Base-by-base conservation (phyloP, 2,888 invertebrate species). In the Hyposoter dolosus region DNA sequence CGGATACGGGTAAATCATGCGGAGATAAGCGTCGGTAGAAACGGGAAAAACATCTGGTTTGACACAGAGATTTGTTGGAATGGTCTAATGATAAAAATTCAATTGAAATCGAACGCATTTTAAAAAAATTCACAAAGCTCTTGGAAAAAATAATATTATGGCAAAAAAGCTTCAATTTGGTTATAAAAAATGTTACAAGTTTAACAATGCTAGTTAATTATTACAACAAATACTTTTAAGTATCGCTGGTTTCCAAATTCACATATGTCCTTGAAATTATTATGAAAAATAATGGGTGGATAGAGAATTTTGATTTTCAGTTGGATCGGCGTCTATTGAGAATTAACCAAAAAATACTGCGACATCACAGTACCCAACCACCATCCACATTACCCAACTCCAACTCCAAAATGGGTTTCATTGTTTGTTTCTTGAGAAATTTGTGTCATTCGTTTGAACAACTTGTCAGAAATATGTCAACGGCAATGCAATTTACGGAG, bases 1-100 rank as follows among this genome's bases (percentile, higher is more conserved):
- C 50, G 15, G 23, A 66, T 66, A 10, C 17, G 19, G 50, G 15
- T 6, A 50, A 76, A n/a, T 32, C 76, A 23, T 40, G 17, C 9
- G 32, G 17, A 7, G 69, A 69, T 69, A 47, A 47, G 28, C 17
- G 5, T 32, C 12, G 17, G 28, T 10, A 32, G 50, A 66, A 23
- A n/a, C 28, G 17, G 5, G 17, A 17, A 9, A 9, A 43, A 56
- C 68, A 53, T 78, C 78, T 78, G 78, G 66, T 40, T 40, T 50
- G 9, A 47, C 35, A 47, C 15, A 47, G 19, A 50, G 40, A 23
- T 19, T 32, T 7, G 12, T 50, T 50, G 19, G 19, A 3, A 28
- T 17, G 12, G 32, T 6, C n/a, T 12, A 32, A 43, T 60, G 15
- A 15, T 15, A 28, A 60, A 28, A 60, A 60, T 15, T 60, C 4